phyloP scores from a whole-genome alignment of 2,888 invertebrate species.

The Nineta flava region DNA sequence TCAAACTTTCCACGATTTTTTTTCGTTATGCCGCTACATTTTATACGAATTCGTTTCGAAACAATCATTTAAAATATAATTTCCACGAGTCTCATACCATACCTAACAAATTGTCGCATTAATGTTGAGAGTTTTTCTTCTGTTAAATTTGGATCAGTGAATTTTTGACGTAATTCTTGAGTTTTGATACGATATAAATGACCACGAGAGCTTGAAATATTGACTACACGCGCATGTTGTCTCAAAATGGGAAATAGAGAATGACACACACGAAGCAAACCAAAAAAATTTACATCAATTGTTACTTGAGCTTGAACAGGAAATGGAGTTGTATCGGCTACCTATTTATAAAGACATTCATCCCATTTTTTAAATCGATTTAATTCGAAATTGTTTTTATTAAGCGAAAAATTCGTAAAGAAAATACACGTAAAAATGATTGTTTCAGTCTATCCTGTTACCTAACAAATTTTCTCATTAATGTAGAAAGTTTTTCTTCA shows the following conservation, averaged over 20 bases:
- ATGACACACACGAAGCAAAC: conserved; percentile 44
- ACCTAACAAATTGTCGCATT: conserved; percentile 45
- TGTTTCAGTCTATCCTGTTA: no score
- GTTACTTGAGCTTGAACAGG: conserved; percentile 54
- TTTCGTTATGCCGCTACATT: no score
- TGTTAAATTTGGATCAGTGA: conserved; percentile 37
- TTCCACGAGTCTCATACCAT: neutral
- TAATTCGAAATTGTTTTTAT: no score
- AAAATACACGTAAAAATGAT: no score
- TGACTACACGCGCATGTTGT: conserved; percentile 55
- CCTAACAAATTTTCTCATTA: conserved; percentile 49
- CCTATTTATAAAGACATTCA: no score
- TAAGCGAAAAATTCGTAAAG: no score
- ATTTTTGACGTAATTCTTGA: conserved; percentile 33
- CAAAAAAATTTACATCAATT: conserved; percentile 51
- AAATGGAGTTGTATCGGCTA: conserved; percentile 29
- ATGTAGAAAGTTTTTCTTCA: conserved; percentile 37
- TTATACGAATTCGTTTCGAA: no score
- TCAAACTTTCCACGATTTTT: no score
- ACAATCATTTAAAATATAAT: no score
- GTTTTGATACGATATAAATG: conserved; percentile 43
- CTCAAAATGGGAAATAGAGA: conserved; percentile 53
- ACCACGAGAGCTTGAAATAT: conserved; percentile 56
- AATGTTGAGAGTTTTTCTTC: conserved; percentile 41
- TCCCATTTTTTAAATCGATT: no score